Conservation (phyloP, 2,888 invertebrate genomes). For the Andrena bucephala region DNA sequence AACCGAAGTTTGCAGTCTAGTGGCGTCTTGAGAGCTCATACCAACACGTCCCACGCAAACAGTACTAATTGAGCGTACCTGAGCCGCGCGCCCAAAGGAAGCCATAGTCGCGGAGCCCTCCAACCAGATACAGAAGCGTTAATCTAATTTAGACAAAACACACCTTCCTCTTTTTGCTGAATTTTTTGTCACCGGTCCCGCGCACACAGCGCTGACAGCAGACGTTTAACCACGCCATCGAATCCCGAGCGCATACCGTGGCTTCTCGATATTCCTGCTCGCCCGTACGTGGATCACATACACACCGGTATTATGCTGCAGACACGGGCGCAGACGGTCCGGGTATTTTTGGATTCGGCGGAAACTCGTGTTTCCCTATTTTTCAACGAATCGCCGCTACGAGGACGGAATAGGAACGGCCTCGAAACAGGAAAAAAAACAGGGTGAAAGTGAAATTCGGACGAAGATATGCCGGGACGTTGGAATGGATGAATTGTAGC, state of each 20-base stretch:
- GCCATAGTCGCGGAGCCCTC: neutral
- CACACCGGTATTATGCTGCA: slow-evolving; percentile 42
- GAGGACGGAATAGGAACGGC: slow-evolving; percentile 44
- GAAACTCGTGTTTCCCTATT: slow-evolving; percentile 42
- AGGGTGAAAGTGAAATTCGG: slow-evolving; percentile 43
- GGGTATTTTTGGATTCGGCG: slow-evolving; percentile 52
- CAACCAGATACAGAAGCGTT: neutral
- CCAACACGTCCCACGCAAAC: too few relatives aligned
- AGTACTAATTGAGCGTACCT: too few relatives aligned
- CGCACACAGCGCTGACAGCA: slow-evolving; percentile 65
- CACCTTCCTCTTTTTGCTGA: neutral
- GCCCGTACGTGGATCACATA: slow-evolving; percentile 27
- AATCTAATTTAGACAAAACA: slow-evolving; percentile 1
- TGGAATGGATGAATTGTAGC: slow-evolving; percentile 11
- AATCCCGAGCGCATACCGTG: slow-evolving; percentile 53
- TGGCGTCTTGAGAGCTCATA: too few relatives aligned
- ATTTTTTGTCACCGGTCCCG: slow-evolving; percentile 68
- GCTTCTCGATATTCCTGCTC: slow-evolving; percentile 54
- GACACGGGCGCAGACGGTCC: slow-evolving; percentile 29
- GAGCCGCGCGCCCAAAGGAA: neutral
- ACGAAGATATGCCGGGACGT: slow-evolving; percentile 14
- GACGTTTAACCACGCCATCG: slow-evolving; percentile 69
- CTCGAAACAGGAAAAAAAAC: neutral
- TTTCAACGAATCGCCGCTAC: slow-evolving; percentile 47
- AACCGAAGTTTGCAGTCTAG: too few relatives aligned